A percentile compares a stretch with the other conserved stretches of the same genome.
phyloP scores from a whole-genome alignment of 2,113 vertebrate species.

The Cyprinus carpio region DNA sequence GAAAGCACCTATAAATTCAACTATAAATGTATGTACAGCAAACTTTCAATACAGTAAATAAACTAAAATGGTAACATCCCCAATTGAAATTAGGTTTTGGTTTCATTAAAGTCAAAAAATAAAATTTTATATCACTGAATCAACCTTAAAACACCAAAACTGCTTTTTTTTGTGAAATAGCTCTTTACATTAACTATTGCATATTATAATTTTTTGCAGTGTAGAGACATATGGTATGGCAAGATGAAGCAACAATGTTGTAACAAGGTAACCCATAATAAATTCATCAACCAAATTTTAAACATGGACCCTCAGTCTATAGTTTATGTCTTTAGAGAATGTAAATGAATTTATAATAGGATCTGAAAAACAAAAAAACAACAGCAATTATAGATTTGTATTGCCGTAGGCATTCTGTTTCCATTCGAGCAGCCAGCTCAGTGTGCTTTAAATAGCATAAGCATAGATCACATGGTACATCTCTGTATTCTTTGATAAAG shows the following conservation, averaged over 20 bases:
- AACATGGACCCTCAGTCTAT: neutral
- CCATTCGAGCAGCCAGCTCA: neutral
- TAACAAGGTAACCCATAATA: neutral
- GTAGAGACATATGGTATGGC: no score
- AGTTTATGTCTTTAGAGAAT: neutral
- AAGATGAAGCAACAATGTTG: neutral
- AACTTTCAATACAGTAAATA: no score
- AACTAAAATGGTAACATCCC: no score
- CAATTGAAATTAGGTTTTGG: no score
- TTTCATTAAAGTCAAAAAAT: no score
- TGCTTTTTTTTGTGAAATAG: no score
- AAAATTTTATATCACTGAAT: no score
- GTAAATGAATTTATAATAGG: neutral
- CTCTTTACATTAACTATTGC: no score
- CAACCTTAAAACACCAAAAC: no score
- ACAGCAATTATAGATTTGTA: neutral
- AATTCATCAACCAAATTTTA: constrained; percentile 1
- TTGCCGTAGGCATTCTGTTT: neutral
- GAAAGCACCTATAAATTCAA: no score
- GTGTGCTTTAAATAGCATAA: neutral
- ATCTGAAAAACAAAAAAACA: neutral
- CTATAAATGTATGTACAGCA: no score
- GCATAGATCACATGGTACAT: neutral
- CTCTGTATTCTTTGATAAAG: neutral
- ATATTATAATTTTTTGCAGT: no score